Base-by-base conservation (phyloP, 2,888 invertebrate genomes). In the Athetis lepigone region DNA sequence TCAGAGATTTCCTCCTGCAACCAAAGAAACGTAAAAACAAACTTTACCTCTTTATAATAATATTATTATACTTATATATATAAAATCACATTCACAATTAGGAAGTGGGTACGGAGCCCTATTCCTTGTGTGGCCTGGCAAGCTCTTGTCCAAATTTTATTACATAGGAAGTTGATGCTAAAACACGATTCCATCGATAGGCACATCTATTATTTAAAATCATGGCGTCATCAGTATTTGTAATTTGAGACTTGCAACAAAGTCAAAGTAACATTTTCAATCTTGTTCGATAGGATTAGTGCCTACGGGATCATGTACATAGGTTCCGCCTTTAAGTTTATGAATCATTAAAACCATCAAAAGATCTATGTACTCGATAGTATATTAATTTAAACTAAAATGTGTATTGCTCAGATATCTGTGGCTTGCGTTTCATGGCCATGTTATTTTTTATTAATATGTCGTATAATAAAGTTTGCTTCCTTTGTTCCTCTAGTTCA, bases 391-490 rank as follows among this genome's bases (percentile, higher is more conserved):
- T 13, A 4, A 29, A 50, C 43, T 27, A 27, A 50, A 64, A 42
- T 51, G 39, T 51, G 52, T 40, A 42, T 61, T 47, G 40, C 40
- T 55, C 43, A 43, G 37, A 51, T 56, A 75, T 70, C 67, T 50
- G 39, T 46, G 9, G 45, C 59, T 58, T 40, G 19, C 49, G 21
- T 67, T 70, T 59, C 52, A 55, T 40, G 46, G 52, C 51, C 39
- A 37, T 29, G 29, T 60, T 39, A 52, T 66, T 63, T 78, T 66
- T 66, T 66, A 67, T 79, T 36, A 63, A 76, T 66, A 63, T 42
- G 36, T 11, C 29, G 61, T 68, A 67, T 70, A 74, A 70, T 74
- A 74, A 70, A 77, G 77, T 70, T 79, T 29, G 27, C 55, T 16
- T 60, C 70, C 64, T 68, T 55, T 49, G 49, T 70, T 63, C 70